Conservation (phyloP, 2,113 vertebrate species). For the Cheilinus undulatus region DNA sequence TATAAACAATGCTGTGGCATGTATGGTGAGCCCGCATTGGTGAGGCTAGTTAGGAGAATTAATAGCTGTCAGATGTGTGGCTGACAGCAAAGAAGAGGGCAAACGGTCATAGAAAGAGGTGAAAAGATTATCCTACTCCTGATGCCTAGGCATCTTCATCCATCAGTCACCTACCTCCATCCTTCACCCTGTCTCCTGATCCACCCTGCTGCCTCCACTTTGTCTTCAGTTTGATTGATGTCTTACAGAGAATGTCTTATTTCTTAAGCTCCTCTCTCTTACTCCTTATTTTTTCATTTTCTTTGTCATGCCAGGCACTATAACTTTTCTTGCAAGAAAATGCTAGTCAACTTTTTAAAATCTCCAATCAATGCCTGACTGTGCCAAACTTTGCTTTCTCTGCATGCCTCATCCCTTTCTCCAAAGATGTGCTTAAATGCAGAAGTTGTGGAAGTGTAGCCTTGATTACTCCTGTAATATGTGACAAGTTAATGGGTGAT, state of each 20-base stretch:
- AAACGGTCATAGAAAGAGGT: conserved; percentile 66
- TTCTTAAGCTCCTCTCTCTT: conserved; percentile 32
- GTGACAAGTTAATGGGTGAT: conserved; percentile 18
- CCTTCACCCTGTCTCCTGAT: conserved; percentile 54
- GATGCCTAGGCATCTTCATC: conserved; percentile 57
- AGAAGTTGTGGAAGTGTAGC: neutral
- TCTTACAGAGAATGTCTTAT: conserved; percentile 43
- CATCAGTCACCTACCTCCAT: conserved; percentile 46
- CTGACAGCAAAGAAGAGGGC: conserved; percentile 65
- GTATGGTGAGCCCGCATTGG: conserved; percentile 52
- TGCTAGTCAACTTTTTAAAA: neutral
- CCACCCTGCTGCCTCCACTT: conserved; percentile 42
- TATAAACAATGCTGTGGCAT: neutral
- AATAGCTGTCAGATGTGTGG: conserved; percentile 59
- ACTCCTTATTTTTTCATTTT: conserved; percentile 23
- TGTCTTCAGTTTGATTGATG: conserved; percentile 52
- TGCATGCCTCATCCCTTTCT: neutral
- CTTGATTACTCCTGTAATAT: conserved; percentile 16
- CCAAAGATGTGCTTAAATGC: neutral
- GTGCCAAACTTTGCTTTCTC: too few relatives aligned
- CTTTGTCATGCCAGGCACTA: conserved; percentile 1
- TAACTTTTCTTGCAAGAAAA: neutral
- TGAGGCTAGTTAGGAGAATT: conserved; percentile 58
- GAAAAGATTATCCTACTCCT: conserved; percentile 73
- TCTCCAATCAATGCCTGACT: neutral